These are phyloP conservation scores for Cremastinae sp. DNA, from an alignment of 2,888 invertebrate genomes.

Conservation along the genomic window DNA sequence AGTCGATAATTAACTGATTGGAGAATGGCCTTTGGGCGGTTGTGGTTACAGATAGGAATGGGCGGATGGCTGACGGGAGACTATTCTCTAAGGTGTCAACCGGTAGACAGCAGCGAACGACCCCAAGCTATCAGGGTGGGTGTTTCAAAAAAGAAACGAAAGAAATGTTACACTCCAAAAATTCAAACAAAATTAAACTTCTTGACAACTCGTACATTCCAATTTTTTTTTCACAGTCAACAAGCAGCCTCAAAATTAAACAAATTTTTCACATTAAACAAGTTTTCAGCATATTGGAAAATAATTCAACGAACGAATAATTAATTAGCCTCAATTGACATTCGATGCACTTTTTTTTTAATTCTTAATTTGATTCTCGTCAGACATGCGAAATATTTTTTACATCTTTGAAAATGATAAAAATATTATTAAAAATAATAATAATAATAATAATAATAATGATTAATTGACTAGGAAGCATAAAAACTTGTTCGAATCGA, in stretches of 20 bases:
- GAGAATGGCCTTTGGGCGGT: slow-evolving; percentile 77
- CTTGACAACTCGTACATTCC: slow-evolving; percentile 1
- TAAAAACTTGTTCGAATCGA: slow-evolving; percentile 7
- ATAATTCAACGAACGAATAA: no score
- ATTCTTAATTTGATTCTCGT: no score
- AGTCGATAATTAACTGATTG: slow-evolving; percentile 69
- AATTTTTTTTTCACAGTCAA: slow-evolving; percentile 4
- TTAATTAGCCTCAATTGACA: no score
- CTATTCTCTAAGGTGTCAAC: slow-evolving; percentile 97
- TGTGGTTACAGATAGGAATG: slow-evolving; percentile 90
- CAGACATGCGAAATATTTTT: no score
- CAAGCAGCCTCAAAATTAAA: not conserved
- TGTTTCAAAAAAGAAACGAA: slow-evolving; percentile 69
- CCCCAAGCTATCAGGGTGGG: slow-evolving; percentile 95
- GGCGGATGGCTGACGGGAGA: slow-evolving; percentile 97
- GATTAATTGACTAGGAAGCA: no score
- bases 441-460: no score
- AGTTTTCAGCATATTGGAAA: no score
- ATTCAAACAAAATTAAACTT: slow-evolving; percentile 29
- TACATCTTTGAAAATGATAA: no score
- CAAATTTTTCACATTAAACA: not conserved
- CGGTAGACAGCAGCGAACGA: slow-evolving; percentile 96
- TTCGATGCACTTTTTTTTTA: no score
- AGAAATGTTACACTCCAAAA: slow-evolving; percentile 6
- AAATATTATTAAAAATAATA: not conserved